Evolutionary conservation across 2,888 invertebrate genomes (phyloP), one percentile per base, ranked within the genome.

Genomic region (Dicroscelio sp.): DNA sequence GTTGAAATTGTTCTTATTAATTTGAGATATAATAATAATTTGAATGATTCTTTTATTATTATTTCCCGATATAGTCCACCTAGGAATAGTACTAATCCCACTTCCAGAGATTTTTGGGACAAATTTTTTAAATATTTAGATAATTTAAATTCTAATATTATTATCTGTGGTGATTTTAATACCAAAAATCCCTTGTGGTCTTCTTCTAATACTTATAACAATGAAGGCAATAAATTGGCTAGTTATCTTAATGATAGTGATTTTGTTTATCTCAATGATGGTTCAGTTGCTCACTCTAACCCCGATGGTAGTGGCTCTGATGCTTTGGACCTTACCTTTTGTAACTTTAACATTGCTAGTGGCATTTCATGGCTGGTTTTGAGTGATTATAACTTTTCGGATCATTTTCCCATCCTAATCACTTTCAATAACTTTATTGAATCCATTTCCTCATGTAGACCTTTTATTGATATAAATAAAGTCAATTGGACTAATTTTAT

Each of bases 321-420:
- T 20, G 27, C 48, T 48, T 17, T 71, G 25, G 71, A 71, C 20
- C 6, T 71, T 1, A 17, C 71, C 17, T 71, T 71, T 30, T 12
- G 8, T 20, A 48, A 2, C n/a, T 6, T 17, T 5, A 65, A 33
- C 20, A 5, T 33, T 20, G n/a, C 5, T 33, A 10, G 17, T 14
- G 3, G 8, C 20, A 33, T 30, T 20, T 6, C 8, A 4, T 80
- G 80, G 80, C 12, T 3, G 2, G 27, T 30, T 14, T 14, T 33
- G 20, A 55, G 67, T n/a, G 31, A 52, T 76, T 58, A 76, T 58
- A 35, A 58, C 5, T 58, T 35, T 3, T 60, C 27, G 27, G 78
- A 78, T 27, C 78, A 60, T 43, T 78, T 63, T n/a, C 78, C 78
- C 10, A 63, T 78, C 30, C 10, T 78, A 43, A 27, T 78, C 27